phyloP scores from a whole-genome alignment of 2,888 invertebrate genomes.

The Acronicta leporina region DNA sequence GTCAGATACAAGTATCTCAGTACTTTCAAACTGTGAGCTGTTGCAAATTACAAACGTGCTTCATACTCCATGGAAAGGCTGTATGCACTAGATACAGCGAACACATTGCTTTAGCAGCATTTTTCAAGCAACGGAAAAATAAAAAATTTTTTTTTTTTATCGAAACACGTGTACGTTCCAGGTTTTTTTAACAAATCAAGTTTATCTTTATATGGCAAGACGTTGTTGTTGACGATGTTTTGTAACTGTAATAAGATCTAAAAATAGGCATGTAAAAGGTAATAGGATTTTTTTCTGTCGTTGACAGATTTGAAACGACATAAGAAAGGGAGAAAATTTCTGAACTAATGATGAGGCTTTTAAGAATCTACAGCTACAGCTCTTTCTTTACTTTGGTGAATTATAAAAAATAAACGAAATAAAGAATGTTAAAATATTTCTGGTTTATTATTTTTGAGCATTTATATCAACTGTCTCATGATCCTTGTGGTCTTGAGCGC shows the following conservation, averaged over 20 bases:
- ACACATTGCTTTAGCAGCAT: background rate
- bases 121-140: background rate
- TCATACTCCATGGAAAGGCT: slow-evolving; percentile 36
- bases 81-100: slow-evolving; percentile 11
- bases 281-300: slow-evolving; percentile 10
- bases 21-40: slow-evolving; percentile 53
- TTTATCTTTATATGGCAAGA: background rate
- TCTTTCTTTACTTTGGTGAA: background rate
- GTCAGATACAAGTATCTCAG: slow-evolving; percentile 15
- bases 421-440: too few relatives aligned
- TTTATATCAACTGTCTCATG: too few relatives aligned
- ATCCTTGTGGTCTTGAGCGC: too few relatives aligned
- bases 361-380: slow-evolving; percentile 10
- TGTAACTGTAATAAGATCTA: background rate
- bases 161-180: slow-evolving; percentile 29
- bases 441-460: too few relatives aligned
- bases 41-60: slow-evolving; percentile 78
- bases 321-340: slow-evolving; percentile 9
- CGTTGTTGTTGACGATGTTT: background rate
- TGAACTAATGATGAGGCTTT: slow-evolving; percentile 32
- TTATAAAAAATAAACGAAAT: background rate
- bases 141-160: slow-evolving; percentile 5
- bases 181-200: slow-evolving; percentile 1
- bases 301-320: slow-evolving; percentile 38
- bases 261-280: slow-evolving; percentile 1